Evolutionary conservation across 1,140 invertebrate genomes (phyloP).

Genomic region (Drosophila jambulina): DNA sequence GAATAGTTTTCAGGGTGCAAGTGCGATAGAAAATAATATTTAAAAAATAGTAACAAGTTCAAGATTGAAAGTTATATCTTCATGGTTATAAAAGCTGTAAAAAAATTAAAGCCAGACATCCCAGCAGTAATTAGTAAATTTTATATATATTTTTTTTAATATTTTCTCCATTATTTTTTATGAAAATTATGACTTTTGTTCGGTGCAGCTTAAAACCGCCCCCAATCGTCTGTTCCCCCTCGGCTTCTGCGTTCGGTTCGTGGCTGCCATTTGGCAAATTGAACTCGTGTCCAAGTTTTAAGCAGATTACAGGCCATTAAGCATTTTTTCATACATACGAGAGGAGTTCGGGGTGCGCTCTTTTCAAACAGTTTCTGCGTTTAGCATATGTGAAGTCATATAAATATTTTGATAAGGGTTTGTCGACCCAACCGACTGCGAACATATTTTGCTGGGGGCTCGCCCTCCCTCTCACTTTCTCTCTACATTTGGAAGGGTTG

Average conservation of each 20-base stretch:
- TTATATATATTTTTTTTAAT: neutral
- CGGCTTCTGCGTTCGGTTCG: slow-evolving; percentile 16
- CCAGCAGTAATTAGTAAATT: neutral
- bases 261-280: slow-evolving; percentile 75
- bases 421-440: slow-evolving; percentile 58
- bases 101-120: too few relatives aligned
- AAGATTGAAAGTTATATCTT: neutral
- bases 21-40: neutral
- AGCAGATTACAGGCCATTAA: slow-evolving; percentile 84
- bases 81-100: fast-evolving
- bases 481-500: slow-evolving; percentile 53
- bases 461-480: neutral
- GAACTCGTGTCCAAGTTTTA: slow-evolving; percentile 83
- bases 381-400: slow-evolving; percentile 82
- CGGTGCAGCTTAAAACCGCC: slow-evolving; percentile 53
- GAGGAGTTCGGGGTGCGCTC: slow-evolving; percentile 17
- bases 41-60: neutral
- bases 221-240: slow-evolving; percentile 3
- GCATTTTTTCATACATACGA: slow-evolving; percentile 72
- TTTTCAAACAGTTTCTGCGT: slow-evolving; percentile 66
- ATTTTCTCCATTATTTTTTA: neutral
- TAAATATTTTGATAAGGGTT: slow-evolving; percentile 84
- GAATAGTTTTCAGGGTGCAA: neutral
- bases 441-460: slow-evolving; percentile 62
- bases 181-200: neutral